A percentile compares a stretch with the other conserved stretches of the same genome.
Evolutionary conservation across 2,888 invertebrate species (phyloP).

Genomic region (Ectemnius continuus): DNA sequence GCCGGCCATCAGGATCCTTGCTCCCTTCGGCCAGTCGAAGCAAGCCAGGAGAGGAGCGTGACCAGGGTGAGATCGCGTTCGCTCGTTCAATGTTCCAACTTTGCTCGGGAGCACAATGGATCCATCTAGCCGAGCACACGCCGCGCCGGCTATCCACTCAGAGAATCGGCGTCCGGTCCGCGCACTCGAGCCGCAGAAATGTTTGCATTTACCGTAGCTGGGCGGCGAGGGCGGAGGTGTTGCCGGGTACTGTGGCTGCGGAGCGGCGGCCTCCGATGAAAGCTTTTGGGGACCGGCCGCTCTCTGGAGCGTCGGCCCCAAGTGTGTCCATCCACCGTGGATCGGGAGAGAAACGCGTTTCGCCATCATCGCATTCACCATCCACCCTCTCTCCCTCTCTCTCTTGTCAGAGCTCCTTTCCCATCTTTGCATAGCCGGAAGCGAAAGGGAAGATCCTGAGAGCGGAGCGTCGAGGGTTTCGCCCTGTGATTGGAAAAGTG

Average conservation of each 20-base stretch:
- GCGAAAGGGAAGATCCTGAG: constrained; percentile 43
- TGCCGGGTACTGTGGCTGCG: no score
- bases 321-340: constrained; percentile 58
- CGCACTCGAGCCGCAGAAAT: constrained; percentile 66
- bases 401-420: constrained; percentile 34
- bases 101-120: constrained; percentile 55
- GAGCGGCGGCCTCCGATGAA: constrained; percentile 51
- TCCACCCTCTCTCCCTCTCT: constrained; percentile 29
- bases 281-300: constrained; percentile 54
- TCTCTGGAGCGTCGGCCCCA: constrained; percentile 60
- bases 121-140: constrained; percentile 55
- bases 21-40: neutral
- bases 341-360: no score
- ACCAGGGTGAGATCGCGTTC: constrained; percentile 47
- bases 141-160: constrained; percentile 56
- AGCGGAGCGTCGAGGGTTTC: constrained; percentile 35
- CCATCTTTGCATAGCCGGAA: constrained; percentile 53
- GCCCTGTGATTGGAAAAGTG: constrained; percentile 30
- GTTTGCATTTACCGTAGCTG: constrained; percentile 68
- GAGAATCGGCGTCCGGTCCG: constrained; percentile 54
- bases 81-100: constrained; percentile 60
- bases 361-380: no score
- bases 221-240: constrained; percentile 10
- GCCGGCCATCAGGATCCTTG: constrained; percentile 34
- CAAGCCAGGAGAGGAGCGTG: constrained; percentile 12